These are phyloP conservation scores for Zootermopsis nevadensis DNA, from an alignment of 2,888 invertebrate genomes.

Conservation along the genomic window DNA sequence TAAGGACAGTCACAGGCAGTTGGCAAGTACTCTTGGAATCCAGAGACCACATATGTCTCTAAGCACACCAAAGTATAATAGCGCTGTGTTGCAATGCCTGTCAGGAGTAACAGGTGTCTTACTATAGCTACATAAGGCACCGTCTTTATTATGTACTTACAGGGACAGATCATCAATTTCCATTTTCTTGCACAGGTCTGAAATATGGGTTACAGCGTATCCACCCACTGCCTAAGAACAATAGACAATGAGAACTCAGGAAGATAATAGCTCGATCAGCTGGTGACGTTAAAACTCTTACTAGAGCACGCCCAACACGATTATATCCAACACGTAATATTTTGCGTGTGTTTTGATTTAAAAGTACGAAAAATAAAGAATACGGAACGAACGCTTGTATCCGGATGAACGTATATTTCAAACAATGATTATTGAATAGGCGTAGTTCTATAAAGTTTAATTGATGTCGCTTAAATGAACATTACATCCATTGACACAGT, in stretches of 20 bases:
- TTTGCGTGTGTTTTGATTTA: background rate
- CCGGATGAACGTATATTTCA: too few relatives aligned
- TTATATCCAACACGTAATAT: background rate
- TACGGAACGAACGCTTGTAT: too few relatives aligned
- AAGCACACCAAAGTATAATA: background rate
- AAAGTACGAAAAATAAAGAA: background rate
- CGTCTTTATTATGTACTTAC: slow-evolving; percentile 9
- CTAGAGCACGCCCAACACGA: background rate
- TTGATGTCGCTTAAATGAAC: too few relatives aligned
- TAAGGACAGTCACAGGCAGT: background rate
- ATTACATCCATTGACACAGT: too few relatives aligned
- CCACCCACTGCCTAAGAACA: slow-evolving; percentile 16
- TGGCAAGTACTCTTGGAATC: background rate
- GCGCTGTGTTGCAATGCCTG: background rate
- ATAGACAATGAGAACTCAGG: slow-evolving; percentile 11
- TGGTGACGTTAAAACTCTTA: background rate
- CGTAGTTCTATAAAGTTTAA: too few relatives aligned
- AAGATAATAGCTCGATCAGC: background rate
- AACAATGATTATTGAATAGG: too few relatives aligned
- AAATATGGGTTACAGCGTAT: slow-evolving; percentile 6
- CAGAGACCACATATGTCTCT: background rate
- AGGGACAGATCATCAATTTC: background rate
- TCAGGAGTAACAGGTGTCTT: background rate
- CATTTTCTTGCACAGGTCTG: background rate
- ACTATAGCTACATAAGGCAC: background rate